These are phyloP conservation scores for Drosophila diplacantha DNA, from an alignment of 2,888 invertebrate genomes.

Conservation along the genomic window DNA sequence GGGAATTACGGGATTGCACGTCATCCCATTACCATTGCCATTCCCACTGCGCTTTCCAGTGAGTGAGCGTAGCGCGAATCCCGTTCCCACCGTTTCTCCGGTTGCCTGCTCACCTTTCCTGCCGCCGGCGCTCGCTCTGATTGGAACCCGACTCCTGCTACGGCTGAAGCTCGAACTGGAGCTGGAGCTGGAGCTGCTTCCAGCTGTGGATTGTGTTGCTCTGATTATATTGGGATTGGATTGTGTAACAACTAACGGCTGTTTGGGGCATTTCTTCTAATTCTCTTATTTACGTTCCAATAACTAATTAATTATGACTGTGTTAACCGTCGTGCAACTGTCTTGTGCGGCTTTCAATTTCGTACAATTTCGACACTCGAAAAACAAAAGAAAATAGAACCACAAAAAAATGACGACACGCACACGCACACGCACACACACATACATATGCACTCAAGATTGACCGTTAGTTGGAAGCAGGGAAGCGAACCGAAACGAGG, in stretches of 20 bases:
- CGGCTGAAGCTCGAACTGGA: conserved; percentile 8
- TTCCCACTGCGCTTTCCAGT: conserved; percentile 11
- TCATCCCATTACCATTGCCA: conserved; percentile 27
- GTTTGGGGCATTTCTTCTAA: conserved; percentile 5
- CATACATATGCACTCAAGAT: conserved; percentile 29
- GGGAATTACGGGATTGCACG: conserved; percentile 18
- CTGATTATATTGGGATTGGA: conserved; percentile 3
- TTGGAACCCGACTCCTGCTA: conserved; percentile 20
- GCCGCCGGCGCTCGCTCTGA: conserved; percentile 27
- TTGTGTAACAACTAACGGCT: conserved; percentile 11
- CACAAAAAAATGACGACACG: conserved; percentile 7
- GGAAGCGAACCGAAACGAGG: conserved; percentile 41
- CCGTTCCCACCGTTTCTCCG: conserved; percentile 27
- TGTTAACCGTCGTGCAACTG: neutral
- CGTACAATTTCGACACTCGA: conserved; percentile 11
- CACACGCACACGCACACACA: conserved; percentile 7
- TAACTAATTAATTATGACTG: neutral
- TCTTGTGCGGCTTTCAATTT: neutral
- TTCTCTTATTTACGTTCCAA: neutral
- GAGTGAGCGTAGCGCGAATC: neutral
- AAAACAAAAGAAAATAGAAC: conserved; percentile 16
- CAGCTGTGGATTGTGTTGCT: conserved; percentile 6
- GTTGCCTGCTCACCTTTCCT: conserved; percentile 29
- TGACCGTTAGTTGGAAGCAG: conserved; percentile 30
- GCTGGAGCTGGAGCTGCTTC: conserved; percentile 6